Conservation (phyloP, 2,113 vertebrate genomes). For the Thermophis baileyi region DNA sequence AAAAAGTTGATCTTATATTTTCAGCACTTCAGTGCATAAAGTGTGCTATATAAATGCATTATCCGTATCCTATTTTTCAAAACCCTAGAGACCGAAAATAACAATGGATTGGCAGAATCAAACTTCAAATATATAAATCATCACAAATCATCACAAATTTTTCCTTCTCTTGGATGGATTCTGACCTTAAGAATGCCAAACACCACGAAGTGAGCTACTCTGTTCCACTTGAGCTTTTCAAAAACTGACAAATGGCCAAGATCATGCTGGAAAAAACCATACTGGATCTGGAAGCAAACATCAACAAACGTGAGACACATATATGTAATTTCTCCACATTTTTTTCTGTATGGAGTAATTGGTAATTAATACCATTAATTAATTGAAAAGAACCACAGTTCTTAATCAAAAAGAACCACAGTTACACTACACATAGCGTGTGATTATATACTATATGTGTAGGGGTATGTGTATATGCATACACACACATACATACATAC, state of each 20-base stretch:
- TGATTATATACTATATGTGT: not conserved
- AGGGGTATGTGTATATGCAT: not conserved
- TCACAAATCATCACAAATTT: not conserved
- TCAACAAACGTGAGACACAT: not conserved
- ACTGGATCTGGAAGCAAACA: conserved; percentile 57
- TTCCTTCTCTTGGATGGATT: not conserved
- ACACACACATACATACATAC: not conserved
- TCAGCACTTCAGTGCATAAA: not conserved
- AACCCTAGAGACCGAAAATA: not conserved
- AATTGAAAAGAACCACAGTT: not conserved
- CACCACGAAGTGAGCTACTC: conserved; percentile 64
- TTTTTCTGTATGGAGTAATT: not conserved
- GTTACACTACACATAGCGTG: not conserved
- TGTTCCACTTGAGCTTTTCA: conserved; percentile 64
- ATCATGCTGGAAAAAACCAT: conserved; percentile 71
- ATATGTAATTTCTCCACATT: not conserved
- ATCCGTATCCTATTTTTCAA: not conserved
- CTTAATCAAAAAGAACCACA: no score
- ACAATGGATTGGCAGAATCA: not conserved
- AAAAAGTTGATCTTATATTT: not conserved
- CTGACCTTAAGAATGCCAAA: conserved; percentile 70
- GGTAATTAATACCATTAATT: not conserved
- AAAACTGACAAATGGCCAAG: conserved; percentile 71
- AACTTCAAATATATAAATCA: not conserved
- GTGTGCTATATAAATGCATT: not conserved